Base-by-base conservation (phyloP, 1,140 invertebrate genomes). In the Sycophila sp. region DNA sequence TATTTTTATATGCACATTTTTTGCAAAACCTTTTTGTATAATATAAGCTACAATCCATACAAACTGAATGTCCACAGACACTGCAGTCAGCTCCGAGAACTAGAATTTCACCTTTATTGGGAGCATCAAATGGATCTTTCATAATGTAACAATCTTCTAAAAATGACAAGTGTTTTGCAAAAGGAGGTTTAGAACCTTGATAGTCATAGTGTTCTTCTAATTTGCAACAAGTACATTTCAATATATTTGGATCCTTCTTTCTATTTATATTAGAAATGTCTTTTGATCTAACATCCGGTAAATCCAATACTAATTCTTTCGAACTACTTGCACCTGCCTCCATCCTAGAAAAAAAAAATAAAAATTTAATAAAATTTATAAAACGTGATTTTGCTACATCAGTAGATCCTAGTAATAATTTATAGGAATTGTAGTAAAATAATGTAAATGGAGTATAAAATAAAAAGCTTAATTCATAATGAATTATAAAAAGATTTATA, bases 11-110 rank as follows among this genome's bases (percentile, higher is more conserved):
- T 11, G 89, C 92, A 87, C 94, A 96, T 32, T 83, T 70, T 59
- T 89, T 79, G 83, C 94, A 96, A 81, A 91, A 92, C 60, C 90
- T 87, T 81, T 91, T 91, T 6, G 85, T 85, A 81, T 93, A 96
- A 85, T 93, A 96, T 56, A 95, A 78, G 83, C 94, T 95, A 79
- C 94, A 96, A n/a, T 88, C 89, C 76, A 93, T 89, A 83, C 94
- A 96, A 8, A 94, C 90, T 68, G 86, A 64, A 73, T 89, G 89
- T 10, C 85, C 77, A 86, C 94, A 96, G 2, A 87, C 75, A 45
- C 81, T 80, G 84, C 94, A 96, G 77, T 94, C 88, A 26, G 89
- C 86, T n/a, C 94, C 94, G 7, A 96, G 75, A 1, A 94, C 86
- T 26, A 94, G 80, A 77, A 93, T 89, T 83, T 94, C 89, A 32